Evolutionary conservation across 2,888 invertebrate species (phyloP).

Genomic region (Sesamia inferens): DNA sequence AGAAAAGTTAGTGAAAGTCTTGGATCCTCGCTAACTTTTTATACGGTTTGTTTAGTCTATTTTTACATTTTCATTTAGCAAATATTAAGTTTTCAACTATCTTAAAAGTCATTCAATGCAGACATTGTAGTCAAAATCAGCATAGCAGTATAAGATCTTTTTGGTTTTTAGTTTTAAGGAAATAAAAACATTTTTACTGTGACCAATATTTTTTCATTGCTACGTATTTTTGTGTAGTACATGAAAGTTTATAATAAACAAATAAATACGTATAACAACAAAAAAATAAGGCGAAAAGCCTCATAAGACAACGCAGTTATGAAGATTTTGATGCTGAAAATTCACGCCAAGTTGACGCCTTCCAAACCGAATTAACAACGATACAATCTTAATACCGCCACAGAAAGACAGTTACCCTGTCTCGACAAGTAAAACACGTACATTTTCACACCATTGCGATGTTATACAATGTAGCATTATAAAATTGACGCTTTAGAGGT

Average conservation of each 20-base stretch:
- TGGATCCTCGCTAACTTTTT: constrained; percentile 2
- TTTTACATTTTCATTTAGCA: background rate
- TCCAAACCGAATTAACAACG: constrained; percentile 20
- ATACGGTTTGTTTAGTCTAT: background rate
- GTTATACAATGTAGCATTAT: constrained; percentile 49
- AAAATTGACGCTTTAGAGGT: constrained; percentile 51
- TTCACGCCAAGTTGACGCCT: background rate
- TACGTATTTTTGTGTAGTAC: no score
- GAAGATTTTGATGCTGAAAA: background rate
- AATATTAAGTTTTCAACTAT: no score
- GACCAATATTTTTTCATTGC: no score
- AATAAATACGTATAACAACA: background rate
- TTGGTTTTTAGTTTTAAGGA: no score
- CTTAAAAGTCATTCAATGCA: background rate
- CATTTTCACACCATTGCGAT: constrained; percentile 37
- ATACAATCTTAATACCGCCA: constrained; percentile 36
- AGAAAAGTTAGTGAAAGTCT: constrained; percentile 2
- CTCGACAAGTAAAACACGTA: constrained; percentile 25
- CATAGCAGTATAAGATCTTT: no score
- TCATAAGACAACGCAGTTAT: background rate
- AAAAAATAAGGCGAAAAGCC: background rate
- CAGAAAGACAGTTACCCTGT: constrained; percentile 27
- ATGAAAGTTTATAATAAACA: no score
- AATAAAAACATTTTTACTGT: no score
- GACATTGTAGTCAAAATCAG: background rate